Conservation (phyloP, 2,797 vertebrate species). For the Gymnopithys bicolor region DNA sequence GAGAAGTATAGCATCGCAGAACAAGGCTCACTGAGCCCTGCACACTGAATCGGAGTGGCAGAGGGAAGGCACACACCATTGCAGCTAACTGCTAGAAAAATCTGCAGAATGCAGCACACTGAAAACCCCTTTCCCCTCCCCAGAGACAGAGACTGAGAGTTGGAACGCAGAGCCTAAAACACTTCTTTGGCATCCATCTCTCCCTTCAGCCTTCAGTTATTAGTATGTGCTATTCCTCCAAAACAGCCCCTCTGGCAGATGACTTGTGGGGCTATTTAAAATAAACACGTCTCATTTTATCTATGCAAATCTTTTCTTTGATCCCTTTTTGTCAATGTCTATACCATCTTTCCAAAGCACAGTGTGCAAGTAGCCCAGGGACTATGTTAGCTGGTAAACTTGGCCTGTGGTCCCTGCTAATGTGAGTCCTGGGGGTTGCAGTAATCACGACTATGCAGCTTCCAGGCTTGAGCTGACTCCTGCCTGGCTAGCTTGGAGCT, state of each 20-base stretch:
- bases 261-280: background rate
- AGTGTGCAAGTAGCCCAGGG: background rate
- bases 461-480: background rate
- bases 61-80: background rate
- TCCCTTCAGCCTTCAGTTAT: background rate
- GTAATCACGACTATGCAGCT: background rate
- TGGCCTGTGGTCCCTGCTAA: background rate
- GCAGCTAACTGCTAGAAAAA: background rate
- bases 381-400: background rate
- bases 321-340: background rate
- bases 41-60: background rate
- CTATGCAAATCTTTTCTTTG: background rate
- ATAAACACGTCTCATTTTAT: background rate
- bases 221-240: background rate
- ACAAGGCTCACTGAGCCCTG: fast-evolving
- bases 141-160: fast-evolving
- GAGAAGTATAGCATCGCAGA: background rate
- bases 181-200: background rate
- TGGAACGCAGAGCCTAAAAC: background rate
- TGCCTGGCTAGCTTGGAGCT: background rate
- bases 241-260: background rate
- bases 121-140: background rate
- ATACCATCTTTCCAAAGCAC: background rate
- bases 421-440: background rate
- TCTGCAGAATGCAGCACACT: background rate